Base-by-base conservation (phyloP, 2,113 vertebrate species). In the Oncorhynchus keta region DNA sequence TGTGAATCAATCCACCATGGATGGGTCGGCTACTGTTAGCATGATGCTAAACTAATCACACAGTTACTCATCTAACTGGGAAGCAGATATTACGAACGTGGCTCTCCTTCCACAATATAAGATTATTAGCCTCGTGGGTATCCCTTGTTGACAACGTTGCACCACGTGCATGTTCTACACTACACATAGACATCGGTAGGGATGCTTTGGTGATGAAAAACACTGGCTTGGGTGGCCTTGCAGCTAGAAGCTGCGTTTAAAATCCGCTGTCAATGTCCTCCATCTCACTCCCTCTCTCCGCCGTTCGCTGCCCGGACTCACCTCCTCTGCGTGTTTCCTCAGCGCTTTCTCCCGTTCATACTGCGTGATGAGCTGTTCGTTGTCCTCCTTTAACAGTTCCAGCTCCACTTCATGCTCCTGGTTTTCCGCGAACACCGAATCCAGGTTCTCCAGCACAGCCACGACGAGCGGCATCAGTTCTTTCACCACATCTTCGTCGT, bases 401-500 rank as follows among this genome's bases (percentile, higher is more conserved):
- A 95, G 93, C 88, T 97, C 96, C 93, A 97, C 96, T 91, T 97
- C 96, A 84, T 98, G 96, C 87, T 98, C 97, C 93, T 98, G 96
- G 91, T 97, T 99, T 90, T 99, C 96, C 51, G 96, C 95, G 83
- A 97, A 95, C 89, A 98, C 97, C 35, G 97, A 96, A 91, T 99
- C 97, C 81, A 98, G 94, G 92, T 99, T 99, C 91, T 99, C 97
- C 88, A 98, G 92, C 84, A 98, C 96, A 26, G 96, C 96, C 87
- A 99, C 97, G 72, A 98, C 97, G 68, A 98, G 94, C 80, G 97
- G 97, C 97, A 99, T 98, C 86, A 99, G 94, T 89, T 99, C 97
- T 86, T 97, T 97, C 81, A 99, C 96, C 90, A 96, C 97, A 88
- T 98, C 97, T 91, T 98, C 96, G 84, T 99, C 97, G 85, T 98